Base-by-base conservation (phyloP, 2,113 vertebrate species). In the Hypomesus transpacificus region DNA sequence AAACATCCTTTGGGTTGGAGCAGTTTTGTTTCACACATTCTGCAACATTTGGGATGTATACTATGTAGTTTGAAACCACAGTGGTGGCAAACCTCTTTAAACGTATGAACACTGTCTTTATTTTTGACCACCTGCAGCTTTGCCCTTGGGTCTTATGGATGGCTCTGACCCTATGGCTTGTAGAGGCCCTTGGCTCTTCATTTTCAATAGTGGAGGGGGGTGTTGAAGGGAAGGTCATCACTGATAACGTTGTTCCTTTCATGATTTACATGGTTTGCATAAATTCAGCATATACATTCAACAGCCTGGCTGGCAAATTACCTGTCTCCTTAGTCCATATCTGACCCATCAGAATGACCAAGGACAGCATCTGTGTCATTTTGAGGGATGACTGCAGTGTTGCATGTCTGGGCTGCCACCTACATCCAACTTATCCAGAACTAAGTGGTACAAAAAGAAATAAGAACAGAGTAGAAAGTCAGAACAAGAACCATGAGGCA, bases 371-470 rank as follows among this genome's bases (percentile, higher is more conserved):
- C 67, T 64, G 66, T 66, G 34, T 66, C 52, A 70, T 57, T 70
- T 65, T 76, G 60, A 70, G 68, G 63, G 53, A 71, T 58, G 66
- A 76, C 69, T 71, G 62, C 51, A 75, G 64, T 65, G 17, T 69
- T 74, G 64, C 34, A 71, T 63, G 66, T 68, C 46, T 68, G 52
- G 63, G 53, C 4, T 8, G 52, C 66, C 24, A 58, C n/a, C 71
- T 73, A 58, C 16, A 66, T 57, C 71, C 62, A 67, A 22, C 71
- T 22, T 54, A 57, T 66, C 60, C 64, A 46, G 64, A 66, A 66
- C 20, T 66, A 63, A 63, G 61, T 63, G 21, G 24, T 34, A 63
- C 61, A 24, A 63, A 63, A 63, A 63, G 14, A 63, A 63, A 31
- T 26, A 26, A 26, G 21, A 63, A 63, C 61, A 63, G 61, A 24